Conservation (phyloP, 2,797 vertebrate species). For the Cyprinella venusta region DNA sequence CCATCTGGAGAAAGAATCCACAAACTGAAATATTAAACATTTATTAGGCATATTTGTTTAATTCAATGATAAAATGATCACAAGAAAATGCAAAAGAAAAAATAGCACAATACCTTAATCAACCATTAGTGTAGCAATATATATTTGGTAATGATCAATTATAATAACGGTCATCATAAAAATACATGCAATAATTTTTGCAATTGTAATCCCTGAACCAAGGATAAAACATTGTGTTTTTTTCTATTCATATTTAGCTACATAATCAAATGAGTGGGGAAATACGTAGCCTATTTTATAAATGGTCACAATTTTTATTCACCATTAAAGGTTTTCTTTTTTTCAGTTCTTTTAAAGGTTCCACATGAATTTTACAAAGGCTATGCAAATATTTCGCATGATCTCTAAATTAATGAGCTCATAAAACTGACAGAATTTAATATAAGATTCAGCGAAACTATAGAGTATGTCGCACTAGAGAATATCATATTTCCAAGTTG, state of each 20-base stretch:
- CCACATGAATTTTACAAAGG: background rate
- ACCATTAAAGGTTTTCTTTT: background rate
- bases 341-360: background rate
- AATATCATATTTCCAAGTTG: background rate
- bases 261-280: too few relatives aligned
- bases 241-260: background rate
- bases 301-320: background rate
- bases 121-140: background rate
- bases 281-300: background rate
- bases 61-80: background rate
- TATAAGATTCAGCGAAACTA: background rate
- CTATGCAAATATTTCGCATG: background rate
- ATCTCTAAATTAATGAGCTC: background rate
- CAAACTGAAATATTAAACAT: background rate
- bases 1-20: constrained; percentile 44
- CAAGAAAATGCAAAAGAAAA: background rate
- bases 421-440: background rate
- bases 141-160: background rate
- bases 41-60: too few relatives aligned
- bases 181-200: background rate
- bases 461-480: background rate
- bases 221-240: background rate
- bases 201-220: background rate
- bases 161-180: background rate
- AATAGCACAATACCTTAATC: background rate